Conservation (phyloP, 1,140 invertebrate genomes). For the Anoplophora glabripennis region DNA sequence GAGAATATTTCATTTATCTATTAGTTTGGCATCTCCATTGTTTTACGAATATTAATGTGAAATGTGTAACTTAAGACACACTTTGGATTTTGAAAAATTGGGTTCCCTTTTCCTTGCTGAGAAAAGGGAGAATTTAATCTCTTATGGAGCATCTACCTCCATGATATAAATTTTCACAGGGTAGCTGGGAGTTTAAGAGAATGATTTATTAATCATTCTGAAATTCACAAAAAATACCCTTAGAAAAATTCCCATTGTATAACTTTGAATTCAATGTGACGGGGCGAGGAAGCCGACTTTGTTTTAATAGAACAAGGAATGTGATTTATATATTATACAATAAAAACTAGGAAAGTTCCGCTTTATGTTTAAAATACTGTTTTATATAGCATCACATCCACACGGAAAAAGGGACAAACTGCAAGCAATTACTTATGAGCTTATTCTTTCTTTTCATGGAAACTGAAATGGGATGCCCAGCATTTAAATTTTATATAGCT, state of each 20-base stretch:
- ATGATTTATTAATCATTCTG: conserved; percentile 30
- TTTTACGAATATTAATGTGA: too few relatives aligned
- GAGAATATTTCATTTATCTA: too few relatives aligned
- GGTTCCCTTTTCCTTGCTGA: too few relatives aligned
- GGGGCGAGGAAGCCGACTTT: conserved; percentile 23
- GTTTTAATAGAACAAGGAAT: conserved; percentile 23
- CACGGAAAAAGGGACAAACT: conserved; percentile 3
- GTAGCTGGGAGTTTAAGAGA: conserved; percentile 1
- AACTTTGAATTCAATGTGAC: conserved; percentile 13
- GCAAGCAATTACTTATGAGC: conserved; percentile 16
- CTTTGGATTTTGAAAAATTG: too few relatives aligned
- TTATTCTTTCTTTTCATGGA: not conserved
- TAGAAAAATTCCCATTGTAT: conserved; percentile 28
- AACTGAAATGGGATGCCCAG: not conserved
- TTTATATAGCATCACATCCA: conserved; percentile 7
- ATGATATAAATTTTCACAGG: too few relatives aligned
- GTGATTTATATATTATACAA: conserved; percentile 26
- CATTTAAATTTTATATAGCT: not conserved
- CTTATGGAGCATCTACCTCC: too few relatives aligned
- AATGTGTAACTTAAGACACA: too few relatives aligned
- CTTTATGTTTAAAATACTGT: conserved; percentile 10
- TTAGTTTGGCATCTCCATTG: too few relatives aligned
- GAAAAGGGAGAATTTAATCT: too few relatives aligned
- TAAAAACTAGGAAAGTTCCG: conserved; percentile 20
- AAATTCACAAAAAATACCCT: conserved; percentile 20